These are phyloP conservation scores for Saccostrea cuccullata DNA, from an alignment of 1,140 invertebrate species.

Conservation along the genomic window DNA sequence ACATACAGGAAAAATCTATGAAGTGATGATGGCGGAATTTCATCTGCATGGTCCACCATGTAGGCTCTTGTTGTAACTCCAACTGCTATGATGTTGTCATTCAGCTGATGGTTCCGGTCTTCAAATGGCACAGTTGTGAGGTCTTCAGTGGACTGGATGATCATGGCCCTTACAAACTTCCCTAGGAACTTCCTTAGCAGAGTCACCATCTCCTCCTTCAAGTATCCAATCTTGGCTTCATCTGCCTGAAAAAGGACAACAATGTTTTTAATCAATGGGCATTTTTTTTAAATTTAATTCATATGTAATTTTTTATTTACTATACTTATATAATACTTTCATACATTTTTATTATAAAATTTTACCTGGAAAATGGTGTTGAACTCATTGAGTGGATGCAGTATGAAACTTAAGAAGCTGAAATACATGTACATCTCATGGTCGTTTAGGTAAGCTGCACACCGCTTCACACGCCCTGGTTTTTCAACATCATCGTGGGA, in stretches of 20 bases:
- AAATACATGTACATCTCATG: constrained; percentile 41
- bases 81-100: constrained; percentile 29
- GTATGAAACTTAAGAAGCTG: constrained; percentile 27
- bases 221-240: constrained; percentile 26
- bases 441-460: no score
- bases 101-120: constrained; percentile 22
- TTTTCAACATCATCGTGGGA: constrained; percentile 49
- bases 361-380: no score
- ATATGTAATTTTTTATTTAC: no score
- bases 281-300: background rate
- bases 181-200: constrained; percentile 46
- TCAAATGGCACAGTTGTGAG: background rate
- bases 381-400: no score
- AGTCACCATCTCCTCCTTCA: constrained; percentile 34
- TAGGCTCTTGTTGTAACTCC: constrained; percentile 36
- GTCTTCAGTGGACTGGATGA: background rate
- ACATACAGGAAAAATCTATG: background rate
- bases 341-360: no score
- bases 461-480: constrained; percentile 35
- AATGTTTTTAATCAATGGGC: constrained; percentile 52
- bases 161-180: constrained; percentile 49
- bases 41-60: constrained; percentile 23
- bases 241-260: constrained; percentile 42
- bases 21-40: background rate
- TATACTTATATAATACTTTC: no score